Evolutionary conservation across 2,113 vertebrate genomes (phyloP).

Genomic region (Aldabrachelys gigantea): DNA sequence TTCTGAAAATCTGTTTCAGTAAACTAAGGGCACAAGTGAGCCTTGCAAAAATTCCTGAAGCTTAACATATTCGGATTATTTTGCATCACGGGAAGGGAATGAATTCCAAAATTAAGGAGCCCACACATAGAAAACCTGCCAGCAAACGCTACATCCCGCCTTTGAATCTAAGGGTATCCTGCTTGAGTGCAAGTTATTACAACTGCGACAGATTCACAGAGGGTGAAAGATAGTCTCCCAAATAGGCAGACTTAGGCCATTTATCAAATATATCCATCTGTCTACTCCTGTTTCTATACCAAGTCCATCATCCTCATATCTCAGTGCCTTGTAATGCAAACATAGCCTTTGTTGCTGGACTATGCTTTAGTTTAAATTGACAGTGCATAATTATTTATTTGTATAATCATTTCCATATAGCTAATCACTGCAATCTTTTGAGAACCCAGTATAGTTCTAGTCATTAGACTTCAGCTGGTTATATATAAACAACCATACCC

Average conservation of each 20-base stretch:
- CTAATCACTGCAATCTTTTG: neutral
- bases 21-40: neutral
- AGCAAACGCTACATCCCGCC: neutral
- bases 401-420: slow-evolving; percentile 16
- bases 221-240: neutral
- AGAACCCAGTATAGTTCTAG: neutral
- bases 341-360: neutral
- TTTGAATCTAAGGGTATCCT: neutral
- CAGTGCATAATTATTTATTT: slow-evolving; percentile 5
- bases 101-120: neutral
- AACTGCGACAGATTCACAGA: neutral
- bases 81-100: neutral
- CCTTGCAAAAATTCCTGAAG: neutral
- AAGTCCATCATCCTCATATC: neutral
- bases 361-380: neutral
- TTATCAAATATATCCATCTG: slow-evolving; percentile 9
- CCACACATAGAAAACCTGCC: neutral
- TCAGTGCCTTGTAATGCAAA: neutral
- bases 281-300: neutral
- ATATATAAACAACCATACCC: neutral
- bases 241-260: neutral
- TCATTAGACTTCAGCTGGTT: neutral
- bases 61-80: neutral
- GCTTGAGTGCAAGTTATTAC: neutral
- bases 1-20: neutral